Base-by-base conservation (phyloP, 2,888 invertebrate genomes). In the Standfussiana lucernea region DNA sequence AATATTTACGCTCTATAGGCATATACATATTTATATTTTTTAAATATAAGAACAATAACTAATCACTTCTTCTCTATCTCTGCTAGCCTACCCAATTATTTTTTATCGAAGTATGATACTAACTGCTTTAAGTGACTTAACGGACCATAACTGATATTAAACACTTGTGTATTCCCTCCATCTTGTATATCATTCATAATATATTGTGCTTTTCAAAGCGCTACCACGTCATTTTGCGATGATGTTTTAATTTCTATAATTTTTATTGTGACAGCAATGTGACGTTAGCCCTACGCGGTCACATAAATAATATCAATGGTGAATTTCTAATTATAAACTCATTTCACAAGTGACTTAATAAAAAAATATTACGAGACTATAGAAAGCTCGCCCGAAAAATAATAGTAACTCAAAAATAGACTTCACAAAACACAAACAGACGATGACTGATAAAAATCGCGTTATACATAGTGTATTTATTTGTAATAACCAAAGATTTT, bases 401-500 rank as follows among this genome's bases (percentile, higher is more conserved):
- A 59, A 67, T 50, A 40, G 56, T 50, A 59, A 71, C 32, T 50
- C 53, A 68, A 72, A 84, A 78, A 75, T 72, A 75, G 45, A 69
- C 24, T 53, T 50, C 15, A 68, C 50, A 66, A 72, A 72, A 72
- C 53, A 66, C 59, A 80, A 85, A 80, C 75, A 64, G 35, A 78
- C 62, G 78, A 86, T 87, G 88, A 85, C 77, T 81, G 85, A 84
- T 83, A 79, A 85, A 84, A 85, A 82, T 84, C 87, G 84, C 81
- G 79, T 77, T 80, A 81, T 76, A 80, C 80, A 82, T 81, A 84
- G 40, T 85, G 77, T 81, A 86, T 83, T 78, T 87, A 87, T 85
- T 83, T 88, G 83, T 84, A 79, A 88, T 90, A 88, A 86, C 84
- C 78, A 72, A 79, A 88, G 76, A 79, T 81, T 88, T 84, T 82